These are phyloP conservation scores for Drosophila rellima DNA, from an alignment of 2,888 invertebrate genomes.

Conservation along the genomic window DNA sequence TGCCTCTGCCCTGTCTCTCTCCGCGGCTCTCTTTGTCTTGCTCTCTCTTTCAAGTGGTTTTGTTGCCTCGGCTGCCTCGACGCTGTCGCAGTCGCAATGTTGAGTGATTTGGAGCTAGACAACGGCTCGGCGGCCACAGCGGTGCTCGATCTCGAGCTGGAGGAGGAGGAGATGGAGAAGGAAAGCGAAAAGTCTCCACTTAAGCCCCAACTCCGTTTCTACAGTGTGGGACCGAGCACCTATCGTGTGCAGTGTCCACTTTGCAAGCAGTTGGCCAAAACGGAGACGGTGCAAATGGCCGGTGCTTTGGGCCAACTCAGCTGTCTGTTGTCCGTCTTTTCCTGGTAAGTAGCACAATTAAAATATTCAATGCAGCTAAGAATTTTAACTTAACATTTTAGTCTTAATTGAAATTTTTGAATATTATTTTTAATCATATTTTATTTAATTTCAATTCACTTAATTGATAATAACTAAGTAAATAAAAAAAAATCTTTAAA, in stretches of 20 bases:
- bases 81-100: slow-evolving; percentile 61
- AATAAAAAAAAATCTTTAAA: no score
- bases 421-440: no score
- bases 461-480: no score
- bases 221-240: slow-evolving; percentile 82
- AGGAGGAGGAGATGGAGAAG: neutral
- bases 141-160: slow-evolving; percentile 45
- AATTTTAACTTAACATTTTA: no score
- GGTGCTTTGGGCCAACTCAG: slow-evolving; percentile 79
- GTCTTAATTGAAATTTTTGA: no score
- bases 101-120: slow-evolving; percentile 65
- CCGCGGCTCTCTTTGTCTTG: neutral
- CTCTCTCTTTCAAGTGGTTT: slow-evolving; percentile 9
- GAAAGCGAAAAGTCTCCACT: neutral
- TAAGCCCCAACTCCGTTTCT: slow-evolving; percentile 81
- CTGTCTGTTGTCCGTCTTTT: slow-evolving; percentile 76
- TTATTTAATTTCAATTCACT: no score
- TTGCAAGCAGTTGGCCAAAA: slow-evolving; percentile 74
- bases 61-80: slow-evolving; percentile 1
- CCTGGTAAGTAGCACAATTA: slow-evolving; percentile 67
- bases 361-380: no score
- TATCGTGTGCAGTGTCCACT: slow-evolving; percentile 81
- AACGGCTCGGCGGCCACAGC: slow-evolving; percentile 54
- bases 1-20: slow-evolving; percentile 22
- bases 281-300: slow-evolving; percentile 79